phyloP scores from a whole-genome alignment of 30 jellyfish, hydroid and myxozoan species.

The Aurelia aurita complex sp. Pacific region DNA sequence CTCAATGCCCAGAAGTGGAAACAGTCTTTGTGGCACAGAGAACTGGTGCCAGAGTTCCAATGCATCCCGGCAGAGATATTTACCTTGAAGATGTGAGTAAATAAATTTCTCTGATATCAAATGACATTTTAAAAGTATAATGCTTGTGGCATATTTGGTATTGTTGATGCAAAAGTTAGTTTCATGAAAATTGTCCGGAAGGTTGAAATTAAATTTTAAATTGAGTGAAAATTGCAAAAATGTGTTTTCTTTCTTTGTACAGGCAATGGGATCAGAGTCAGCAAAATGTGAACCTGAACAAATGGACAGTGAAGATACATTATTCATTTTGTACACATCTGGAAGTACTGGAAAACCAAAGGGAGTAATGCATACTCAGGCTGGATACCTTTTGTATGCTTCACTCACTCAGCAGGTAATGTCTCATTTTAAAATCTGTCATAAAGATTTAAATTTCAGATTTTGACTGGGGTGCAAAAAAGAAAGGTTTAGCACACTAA shows the following conservation, averaged over 20 bases:
- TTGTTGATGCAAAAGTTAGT: too few species aligned
- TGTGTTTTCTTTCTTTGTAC: not conserved
- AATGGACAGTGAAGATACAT: slow-evolving; percentile 92
- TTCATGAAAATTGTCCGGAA: too few species aligned
- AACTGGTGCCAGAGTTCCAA: slow-evolving; percentile 86
- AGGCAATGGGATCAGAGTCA: slow-evolving; percentile 85
- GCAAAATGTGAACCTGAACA: slow-evolving; percentile 85
- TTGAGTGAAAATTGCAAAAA: too few species aligned
- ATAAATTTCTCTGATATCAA: too few species aligned
- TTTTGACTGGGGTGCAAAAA: too few species aligned
- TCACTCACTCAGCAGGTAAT: slow-evolving; percentile 94
- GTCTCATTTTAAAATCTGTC: too few species aligned
- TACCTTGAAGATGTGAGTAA: slow-evolving; percentile 69
- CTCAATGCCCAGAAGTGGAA: slow-evolving; percentile 69
- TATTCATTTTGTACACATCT: slow-evolving; percentile 92
- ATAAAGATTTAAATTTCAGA: too few species aligned
- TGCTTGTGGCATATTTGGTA: too few species aligned
- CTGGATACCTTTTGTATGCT: slow-evolving; percentile 96
- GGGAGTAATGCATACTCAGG: slow-evolving; percentile 97
- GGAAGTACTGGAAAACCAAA: slow-evolving; percentile 99
- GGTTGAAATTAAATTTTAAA: too few species aligned
- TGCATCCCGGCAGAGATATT: slow-evolving; percentile 82
- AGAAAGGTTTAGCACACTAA: too few species aligned
- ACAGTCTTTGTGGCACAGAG: slow-evolving; percentile 87
- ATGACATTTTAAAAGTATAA: too few species aligned